Base-by-base conservation (phyloP, 2,888 invertebrate genomes). In the Brassicogethes aeneus region DNA sequence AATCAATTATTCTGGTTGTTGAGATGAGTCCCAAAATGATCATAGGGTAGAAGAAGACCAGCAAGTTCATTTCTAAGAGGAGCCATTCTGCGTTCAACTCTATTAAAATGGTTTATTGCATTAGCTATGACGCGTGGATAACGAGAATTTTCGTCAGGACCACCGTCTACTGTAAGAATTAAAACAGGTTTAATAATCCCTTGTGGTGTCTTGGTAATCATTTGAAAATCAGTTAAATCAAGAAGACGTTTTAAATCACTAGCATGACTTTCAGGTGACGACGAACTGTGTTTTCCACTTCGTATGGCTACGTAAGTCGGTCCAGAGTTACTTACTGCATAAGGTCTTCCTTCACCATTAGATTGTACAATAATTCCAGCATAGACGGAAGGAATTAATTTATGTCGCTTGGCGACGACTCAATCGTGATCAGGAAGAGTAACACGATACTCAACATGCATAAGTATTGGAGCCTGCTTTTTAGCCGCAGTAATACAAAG, bases 291-390 rank as follows among this genome's bases (percentile, higher is more conserved):
- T 37, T 54, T 51, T 30, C 50, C 55, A 51, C 47, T 50, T 30
- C 53, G 48, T 16, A 51, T 60, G 51, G 64, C 58, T 33, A 69
- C 53, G 50, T 63, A 65, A 39, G 66, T 70, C 36, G 69, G 66
- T n/a, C 68, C 69, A 40, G 54, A 58, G 62, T 34, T 64, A 17
- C 53, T 40, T 16, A 68, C 63, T 36, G 61, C 60, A 52, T 61
- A 40, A 42, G 55, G 51, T 35, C 51, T 44, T 36, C 60, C 58
- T 43, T 53, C 32, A 30, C 42, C 47, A 45, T 56, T 48, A 14
- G 36, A 34, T 34, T 53, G 51, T 3, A 63, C 51, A 23, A 15
- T 17, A 29, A 44, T 47, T 17, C 42, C 40, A 23, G 47, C 49
- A 38, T 53, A 52, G 3, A 55, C 51, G 15, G 44, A 42, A 15